These are phyloP conservation scores for Drosophila biarmipes DNA, from an alignment of 1,140 invertebrate species.

Conservation along the genomic window DNA sequence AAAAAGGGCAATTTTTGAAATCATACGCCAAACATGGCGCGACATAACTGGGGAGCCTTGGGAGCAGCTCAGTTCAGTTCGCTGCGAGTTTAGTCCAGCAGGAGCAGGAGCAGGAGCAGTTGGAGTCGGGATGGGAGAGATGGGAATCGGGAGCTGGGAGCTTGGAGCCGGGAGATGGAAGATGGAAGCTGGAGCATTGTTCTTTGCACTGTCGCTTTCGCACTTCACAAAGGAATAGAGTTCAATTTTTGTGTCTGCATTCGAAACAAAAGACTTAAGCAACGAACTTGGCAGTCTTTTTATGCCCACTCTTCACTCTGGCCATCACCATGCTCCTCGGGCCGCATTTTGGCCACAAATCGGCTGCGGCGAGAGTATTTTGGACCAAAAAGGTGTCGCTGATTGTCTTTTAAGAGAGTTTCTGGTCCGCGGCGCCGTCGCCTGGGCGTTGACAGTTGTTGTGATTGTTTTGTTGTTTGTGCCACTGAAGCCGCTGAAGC, in stretches of 20 bases:
- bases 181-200: constrained; percentile 63
- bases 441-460: constrained; percentile 78
- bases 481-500: constrained; percentile 27
- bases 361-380: constrained; percentile 74
- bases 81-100: background rate
- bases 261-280: constrained; percentile 83
- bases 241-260: constrained; percentile 77
- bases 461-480: constrained; percentile 80
- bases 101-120: constrained; percentile 14
- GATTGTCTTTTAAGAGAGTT: constrained; percentile 84
- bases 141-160: constrained; percentile 16
- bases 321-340: background rate
- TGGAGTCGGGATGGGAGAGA: constrained; percentile 16
- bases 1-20: constrained; percentile 83
- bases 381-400: constrained; percentile 83
- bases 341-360: constrained; percentile 26
- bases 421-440: constrained; percentile 73
- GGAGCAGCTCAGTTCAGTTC: constrained; percentile 25
- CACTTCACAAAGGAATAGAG: constrained; percentile 82
- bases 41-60: constrained; percentile 70
- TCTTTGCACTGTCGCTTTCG: constrained; percentile 82
- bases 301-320: constrained; percentile 22
- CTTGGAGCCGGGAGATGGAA: constrained; percentile 20
- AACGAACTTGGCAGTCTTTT: constrained; percentile 72
- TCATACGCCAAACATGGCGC: constrained; percentile 82